Evolutionary conservation across 2,888 invertebrate species (phyloP), one percentile per base, ranked within the genome.

Genomic region (Adela reaumurella): DNA sequence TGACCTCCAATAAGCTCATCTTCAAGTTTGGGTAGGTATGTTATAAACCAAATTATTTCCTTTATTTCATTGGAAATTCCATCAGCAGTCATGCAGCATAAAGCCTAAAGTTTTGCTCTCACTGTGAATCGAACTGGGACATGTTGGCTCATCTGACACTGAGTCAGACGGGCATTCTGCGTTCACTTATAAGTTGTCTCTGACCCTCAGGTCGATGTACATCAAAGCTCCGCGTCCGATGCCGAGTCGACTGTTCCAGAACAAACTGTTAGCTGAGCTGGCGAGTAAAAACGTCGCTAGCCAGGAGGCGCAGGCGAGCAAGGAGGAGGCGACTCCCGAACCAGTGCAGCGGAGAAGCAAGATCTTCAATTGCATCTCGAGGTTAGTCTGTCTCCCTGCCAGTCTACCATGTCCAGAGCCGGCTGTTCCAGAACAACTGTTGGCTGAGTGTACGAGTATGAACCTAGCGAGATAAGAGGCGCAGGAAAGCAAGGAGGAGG

Each of bases 191-290:
- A n/a, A n/a, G n/a, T n/a, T n/a, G n/a, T 45, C 45, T 6, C 14
- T 17, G 10, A 29, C 52, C 54, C 59, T n/a, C 57, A 79, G 80
- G 16, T 81, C 80, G 0, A 56, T 80, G 0, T 81, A 80, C 59
- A 76, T 77, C 19, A 68, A 70, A 1, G 78, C 79, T 0, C 74
- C 77, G 0, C 4, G 35, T 43, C 46, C 45, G 47, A 53, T 69
- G 2, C 70, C 70, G 0, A 63, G 62, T 5, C 63, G 68, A 0
- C 59, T 71, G 4, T 65, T 70, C 3, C 71, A 64, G 35, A 67
- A 59, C 57, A 70, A 73, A 51, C 52, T 61, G 2, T 57, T 65
- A 19, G 65, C 67, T 41, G 66, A 62, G 11, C 68, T 70, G 17
- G 59, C 56, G 16, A 58, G 62, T 28, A 49, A 51, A 35, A 73